phyloP scores from a whole-genome alignment of 2,888 invertebrate species.

The Octonoba sinensis region DNA sequence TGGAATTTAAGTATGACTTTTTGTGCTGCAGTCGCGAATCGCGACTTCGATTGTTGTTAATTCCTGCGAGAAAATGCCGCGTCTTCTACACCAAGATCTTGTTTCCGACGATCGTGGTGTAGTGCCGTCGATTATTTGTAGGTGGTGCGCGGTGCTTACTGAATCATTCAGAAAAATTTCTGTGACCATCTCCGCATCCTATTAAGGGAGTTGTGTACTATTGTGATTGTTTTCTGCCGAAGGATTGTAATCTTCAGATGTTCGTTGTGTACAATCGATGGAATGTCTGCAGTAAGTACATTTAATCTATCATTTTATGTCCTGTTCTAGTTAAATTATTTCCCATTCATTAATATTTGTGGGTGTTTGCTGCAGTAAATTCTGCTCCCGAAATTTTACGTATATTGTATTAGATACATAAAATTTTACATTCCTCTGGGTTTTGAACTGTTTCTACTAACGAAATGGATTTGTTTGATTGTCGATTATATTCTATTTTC shows the following conservation, averaged over 20 bases:
- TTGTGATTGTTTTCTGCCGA: conserved; percentile 11
- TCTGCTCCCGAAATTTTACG: no score
- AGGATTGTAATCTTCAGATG: conserved; percentile 27
- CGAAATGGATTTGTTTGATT: no score
- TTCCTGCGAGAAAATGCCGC: conserved; percentile 46
- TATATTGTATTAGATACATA: no score
- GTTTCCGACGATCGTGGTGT: conserved; percentile 32
- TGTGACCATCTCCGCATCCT: conserved; percentile 28
- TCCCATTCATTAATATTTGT: no score
- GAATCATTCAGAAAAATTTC: conserved; percentile 54
- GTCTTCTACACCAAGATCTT: conserved; percentile 42
- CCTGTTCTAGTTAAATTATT: no score
- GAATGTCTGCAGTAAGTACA: conserved; percentile 8
- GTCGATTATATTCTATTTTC: no score
- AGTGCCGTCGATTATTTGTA: conserved; percentile 57
- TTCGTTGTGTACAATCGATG: conserved; percentile 18
- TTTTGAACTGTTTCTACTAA: no score
- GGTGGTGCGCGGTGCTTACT: conserved; percentile 50
- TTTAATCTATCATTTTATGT: no score
- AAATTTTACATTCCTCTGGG: no score
- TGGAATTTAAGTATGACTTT: conserved; percentile 33
- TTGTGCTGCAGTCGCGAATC: conserved; percentile 24
- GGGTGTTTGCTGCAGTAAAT: no score
- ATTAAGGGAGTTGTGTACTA: conserved; percentile 41
- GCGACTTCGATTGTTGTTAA: conserved; percentile 34